Evolutionary conservation across 2,888 invertebrate genomes (phyloP), one percentile per base, ranked within the genome.

Genomic region (Lapara coniferarum): DNA sequence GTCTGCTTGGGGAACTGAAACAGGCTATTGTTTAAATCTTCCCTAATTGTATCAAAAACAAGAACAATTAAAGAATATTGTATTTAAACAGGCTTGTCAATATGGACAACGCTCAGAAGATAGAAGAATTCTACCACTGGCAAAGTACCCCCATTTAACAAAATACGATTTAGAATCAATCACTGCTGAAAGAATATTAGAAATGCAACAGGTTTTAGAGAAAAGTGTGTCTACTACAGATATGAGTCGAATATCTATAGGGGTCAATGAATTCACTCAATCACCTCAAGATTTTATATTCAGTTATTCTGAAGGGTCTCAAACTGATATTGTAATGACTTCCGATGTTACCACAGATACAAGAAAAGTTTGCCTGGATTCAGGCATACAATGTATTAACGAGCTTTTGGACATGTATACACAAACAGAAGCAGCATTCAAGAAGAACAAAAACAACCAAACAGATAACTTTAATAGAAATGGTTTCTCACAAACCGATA

Each of bases 51-150:
- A 19, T 16, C 0, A 44, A 13, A 59, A 19, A 13, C 25, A 49
- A 10, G 14, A 19, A 49, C 19, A 19, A 16, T 49, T 74, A 74
- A 77, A 77, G 66, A 73, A 79, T 84, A 80, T 89, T 92, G 82
- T 93, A 81, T 92, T 85, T 81, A 83, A 88, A 91, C 93, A 94
- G 94, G 94, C 94, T 77, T 88, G 86, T 87, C 90, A 91, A 82
- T 92, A 92, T 85, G 91, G 92, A 75, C 89, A 89, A 77, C 89
- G 90, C 82, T 87, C 83, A 85, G 87, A 89, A 79, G 86, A 88
- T 82, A 87, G 89, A 87, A 89, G 89, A 81, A 83, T 88, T 66
- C 68, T 46, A 57, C 56, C 55, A 44, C 12, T 66, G 37, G 51
- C 68, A 58, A 69, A 69, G 37, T 66, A 57, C 51, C 69, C 86